phyloP scores from a whole-genome alignment of 2,797 vertebrate genomes.

The Orestias chungarensis region DNA sequence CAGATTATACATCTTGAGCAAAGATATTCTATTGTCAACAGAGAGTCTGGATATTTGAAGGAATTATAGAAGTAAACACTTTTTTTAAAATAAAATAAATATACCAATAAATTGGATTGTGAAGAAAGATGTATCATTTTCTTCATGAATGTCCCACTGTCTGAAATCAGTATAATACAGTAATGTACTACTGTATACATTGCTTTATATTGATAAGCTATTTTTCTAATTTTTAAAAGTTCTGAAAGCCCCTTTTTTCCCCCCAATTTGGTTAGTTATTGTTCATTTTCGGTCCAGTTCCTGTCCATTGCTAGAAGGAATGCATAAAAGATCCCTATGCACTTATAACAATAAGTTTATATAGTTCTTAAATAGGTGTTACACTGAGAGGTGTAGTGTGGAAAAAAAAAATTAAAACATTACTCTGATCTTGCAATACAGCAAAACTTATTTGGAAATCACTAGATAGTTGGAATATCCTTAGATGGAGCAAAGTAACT shows the following conservation, averaged over 20 bases:
- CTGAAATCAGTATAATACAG: background rate
- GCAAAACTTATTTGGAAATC: no score
- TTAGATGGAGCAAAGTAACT: background rate
- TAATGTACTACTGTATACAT: background rate
- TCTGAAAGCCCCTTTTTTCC: background rate
- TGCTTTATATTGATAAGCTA: background rate
- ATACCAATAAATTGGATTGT: background rate
- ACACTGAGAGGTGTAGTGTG: no score
- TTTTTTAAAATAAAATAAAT: slow-evolving; percentile 25
- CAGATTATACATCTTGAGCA: slow-evolving; percentile 11
- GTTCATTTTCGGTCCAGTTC: background rate
- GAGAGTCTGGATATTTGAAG: slow-evolving; percentile 22
- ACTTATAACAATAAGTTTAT: background rate
- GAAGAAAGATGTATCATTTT: background rate
- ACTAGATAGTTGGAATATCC: no score
- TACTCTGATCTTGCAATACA: no score
- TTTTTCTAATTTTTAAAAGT: background rate
- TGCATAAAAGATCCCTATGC: background rate
- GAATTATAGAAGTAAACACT: slow-evolving; percentile 24
- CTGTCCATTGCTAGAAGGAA: background rate
- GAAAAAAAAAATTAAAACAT: no score
- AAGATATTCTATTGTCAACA: slow-evolving; percentile 7
- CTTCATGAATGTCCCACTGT: background rate
- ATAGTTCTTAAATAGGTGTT: background rate
- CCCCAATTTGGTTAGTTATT: background rate